phyloP scores from a whole-genome alignment of 2,888 invertebrate species.

The Hemaris fuciformis region DNA sequence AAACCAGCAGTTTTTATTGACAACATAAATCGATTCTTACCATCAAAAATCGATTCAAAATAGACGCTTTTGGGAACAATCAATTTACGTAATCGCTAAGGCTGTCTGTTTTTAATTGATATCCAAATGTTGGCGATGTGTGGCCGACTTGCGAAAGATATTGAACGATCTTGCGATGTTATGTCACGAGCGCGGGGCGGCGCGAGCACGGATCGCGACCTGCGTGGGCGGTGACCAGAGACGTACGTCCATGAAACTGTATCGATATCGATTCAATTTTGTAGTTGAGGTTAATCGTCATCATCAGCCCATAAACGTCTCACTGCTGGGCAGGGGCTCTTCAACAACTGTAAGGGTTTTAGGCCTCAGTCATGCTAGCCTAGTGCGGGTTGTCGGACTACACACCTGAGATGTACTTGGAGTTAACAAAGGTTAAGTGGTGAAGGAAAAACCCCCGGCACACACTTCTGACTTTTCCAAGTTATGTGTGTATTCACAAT shows the following conservation, averaged over 20 bases:
- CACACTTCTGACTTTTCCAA: no score
- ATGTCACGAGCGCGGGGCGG: constrained; percentile 72
- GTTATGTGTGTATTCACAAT: no score
- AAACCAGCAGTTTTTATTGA: no score
- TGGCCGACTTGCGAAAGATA: constrained; percentile 68
- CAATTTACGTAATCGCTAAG: background rate
- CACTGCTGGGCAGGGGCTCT: no score
- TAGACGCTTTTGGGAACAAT: background rate
- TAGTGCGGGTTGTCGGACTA: no score
- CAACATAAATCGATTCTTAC: no score
- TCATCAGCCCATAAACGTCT: no score
- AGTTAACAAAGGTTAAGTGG: no score
- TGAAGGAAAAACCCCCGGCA: no score
- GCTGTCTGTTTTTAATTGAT: constrained; percentile 16
- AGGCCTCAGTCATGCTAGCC: no score
- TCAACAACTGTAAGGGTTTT: no score
- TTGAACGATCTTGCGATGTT: constrained; percentile 73
- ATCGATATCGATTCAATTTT: constrained; percentile 23
- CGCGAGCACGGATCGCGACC: constrained; percentile 68
- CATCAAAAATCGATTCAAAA: background rate
- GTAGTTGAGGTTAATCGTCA: background rate
- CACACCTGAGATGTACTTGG: no score
- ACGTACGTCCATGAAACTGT: constrained; percentile 33
- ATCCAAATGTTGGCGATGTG: constrained; percentile 64
- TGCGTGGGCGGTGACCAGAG: constrained; percentile 72